Evolutionary conservation across 2,888 invertebrate species (phyloP), one percentile per base, ranked within the genome.

Genomic region (Epistrophe eligans): DNA sequence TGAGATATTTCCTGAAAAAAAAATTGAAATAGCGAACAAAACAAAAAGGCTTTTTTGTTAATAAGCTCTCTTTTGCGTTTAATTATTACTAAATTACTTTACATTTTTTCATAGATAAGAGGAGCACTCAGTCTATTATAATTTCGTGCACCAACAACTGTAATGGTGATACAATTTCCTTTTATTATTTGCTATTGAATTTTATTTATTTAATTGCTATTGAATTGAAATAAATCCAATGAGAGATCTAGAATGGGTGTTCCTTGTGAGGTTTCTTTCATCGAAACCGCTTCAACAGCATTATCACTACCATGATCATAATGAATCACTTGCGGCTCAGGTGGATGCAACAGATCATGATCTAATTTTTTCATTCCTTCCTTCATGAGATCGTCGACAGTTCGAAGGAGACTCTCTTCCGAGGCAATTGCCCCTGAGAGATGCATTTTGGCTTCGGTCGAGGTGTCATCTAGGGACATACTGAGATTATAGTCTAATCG

Each of bases 301-400:
- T 93, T 93, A 83, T 93, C 93, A 83, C 91, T 93, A 40, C 90
- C 92, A 88, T 93, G 92, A 79, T 93, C 93, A 40, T 93, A 92
- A 73, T 92, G 90, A 17, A 90, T 89, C 1, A 84, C 88, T 19
- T 89, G 84, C 2, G 90, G 89, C 52, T 77, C 62, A 9, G 72
- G 13, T 2, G 76, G 87, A 6, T 89, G 71, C 4, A 89, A 24
- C 45, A 72, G 88, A 2, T 87, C 81, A n/a, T 81, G 88, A 19
- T 79, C 88, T 66, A 91, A 81, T 85, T 91, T 90, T 24, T 89
- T 89, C 60, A 91, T 90, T 57, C 90, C 89, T 58, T 89, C 89
- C 43, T 89, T 89, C 83, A 93, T 91, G 5, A 93, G 90, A 89
- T 92, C 93, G 19, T 91, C 90, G 0, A 93, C 93, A 32, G 92